Percentiles rank a stretch among this genome's conserved stretches.
Conservation (phyloP, 2,113 vertebrate species). For the Pygoscelis adeliae region DNA sequence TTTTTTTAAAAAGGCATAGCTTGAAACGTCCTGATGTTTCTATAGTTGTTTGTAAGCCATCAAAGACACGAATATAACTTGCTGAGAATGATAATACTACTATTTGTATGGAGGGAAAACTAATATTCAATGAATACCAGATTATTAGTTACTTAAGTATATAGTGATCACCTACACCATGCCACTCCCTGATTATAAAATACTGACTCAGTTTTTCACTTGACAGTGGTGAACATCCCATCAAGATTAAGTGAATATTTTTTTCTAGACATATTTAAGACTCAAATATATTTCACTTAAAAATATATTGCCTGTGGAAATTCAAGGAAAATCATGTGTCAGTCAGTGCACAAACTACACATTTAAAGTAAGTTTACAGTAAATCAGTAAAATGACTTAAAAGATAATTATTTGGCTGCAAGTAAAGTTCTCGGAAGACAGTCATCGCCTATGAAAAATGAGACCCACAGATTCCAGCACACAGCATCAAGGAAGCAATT, state of each 20-base stretch:
- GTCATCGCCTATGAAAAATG: slow-evolving; percentile 41
- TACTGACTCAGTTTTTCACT: neutral
- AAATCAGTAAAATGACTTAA: slow-evolving; percentile 63
- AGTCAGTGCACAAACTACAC: slow-evolving; percentile 19
- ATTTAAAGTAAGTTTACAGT: slow-evolving; percentile 31
- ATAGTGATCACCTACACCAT: neutral
- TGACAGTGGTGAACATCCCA: neutral
- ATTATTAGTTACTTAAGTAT: neutral
- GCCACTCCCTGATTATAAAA: neutral
- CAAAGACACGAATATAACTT: neutral
- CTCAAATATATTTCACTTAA: neutral
- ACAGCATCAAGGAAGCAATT: slow-evolving; percentile 53
- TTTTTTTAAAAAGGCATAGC: neutral
- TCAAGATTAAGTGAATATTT: neutral
- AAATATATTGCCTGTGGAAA: slow-evolving; percentile 42
- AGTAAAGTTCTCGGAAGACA: slow-evolving; percentile 56
- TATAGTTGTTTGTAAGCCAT: slow-evolving; percentile 22
- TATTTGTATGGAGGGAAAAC: neutral
- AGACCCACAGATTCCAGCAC: slow-evolving; percentile 40
- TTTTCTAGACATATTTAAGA: neutral
- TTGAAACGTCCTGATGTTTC: neutral
- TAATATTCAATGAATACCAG: neutral
- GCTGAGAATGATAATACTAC: neutral
- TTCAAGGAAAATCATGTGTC: neutral
- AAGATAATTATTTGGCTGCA: slow-evolving; percentile 58